A percentile compares a stretch with the other conserved stretches of the same genome.
Conservation (phyloP, 2,888 invertebrate species). For the Caenorhabditis panamensis region DNA sequence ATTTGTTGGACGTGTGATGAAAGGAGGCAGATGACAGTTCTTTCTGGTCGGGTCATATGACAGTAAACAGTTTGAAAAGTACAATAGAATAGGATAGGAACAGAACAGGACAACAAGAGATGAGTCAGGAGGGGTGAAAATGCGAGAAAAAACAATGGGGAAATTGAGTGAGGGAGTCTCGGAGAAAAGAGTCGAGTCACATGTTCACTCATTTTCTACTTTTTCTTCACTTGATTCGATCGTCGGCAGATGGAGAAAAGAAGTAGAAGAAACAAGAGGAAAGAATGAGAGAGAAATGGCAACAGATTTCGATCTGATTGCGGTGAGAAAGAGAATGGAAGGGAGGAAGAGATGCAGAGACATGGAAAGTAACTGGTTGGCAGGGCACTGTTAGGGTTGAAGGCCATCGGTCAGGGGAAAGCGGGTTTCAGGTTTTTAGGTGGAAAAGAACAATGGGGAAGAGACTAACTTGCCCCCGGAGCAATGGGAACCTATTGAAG, state of each 20-base stretch:
- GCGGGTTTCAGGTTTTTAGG: neutral
- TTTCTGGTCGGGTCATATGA: no score
- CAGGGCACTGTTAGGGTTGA: neutral
- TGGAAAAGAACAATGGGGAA: no score
- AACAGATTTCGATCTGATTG: conserved; percentile 8
- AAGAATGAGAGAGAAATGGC: neutral
- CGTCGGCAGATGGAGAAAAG: neutral
- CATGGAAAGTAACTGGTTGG: neutral
- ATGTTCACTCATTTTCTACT: neutral
- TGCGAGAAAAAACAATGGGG: neutral
- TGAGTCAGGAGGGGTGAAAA: neutral
- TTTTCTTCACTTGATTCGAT: neutral
- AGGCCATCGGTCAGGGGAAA: neutral
- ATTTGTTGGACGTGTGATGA: neutral
- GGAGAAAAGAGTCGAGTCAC: neutral
- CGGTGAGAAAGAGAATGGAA: neutral
- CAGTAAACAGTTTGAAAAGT: no score
- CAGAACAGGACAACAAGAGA: no score
- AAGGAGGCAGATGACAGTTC: no score
- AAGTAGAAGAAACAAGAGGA: neutral
- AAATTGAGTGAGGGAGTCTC: neutral
- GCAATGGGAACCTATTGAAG: no score
- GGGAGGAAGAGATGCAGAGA: neutral
- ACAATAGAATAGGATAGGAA: no score
- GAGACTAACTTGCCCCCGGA: no score